Evolutionary conservation across 2,888 invertebrate species (phyloP).

Genomic region (Heliconius aoede): DNA sequence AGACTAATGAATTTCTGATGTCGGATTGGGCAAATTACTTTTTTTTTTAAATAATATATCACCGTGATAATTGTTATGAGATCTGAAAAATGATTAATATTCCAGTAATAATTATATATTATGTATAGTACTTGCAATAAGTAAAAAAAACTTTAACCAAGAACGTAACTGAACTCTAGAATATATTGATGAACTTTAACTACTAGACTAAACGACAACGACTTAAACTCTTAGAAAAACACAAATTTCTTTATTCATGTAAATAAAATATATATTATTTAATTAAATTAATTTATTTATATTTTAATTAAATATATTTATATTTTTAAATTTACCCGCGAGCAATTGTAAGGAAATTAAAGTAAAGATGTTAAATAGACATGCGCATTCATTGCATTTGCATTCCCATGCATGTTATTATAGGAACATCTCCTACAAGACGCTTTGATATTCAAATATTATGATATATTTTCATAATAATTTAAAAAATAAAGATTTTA

Average conservation of each 20-base stretch:
- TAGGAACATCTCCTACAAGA: not conserved
- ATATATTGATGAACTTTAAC: no score
- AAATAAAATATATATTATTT: no score
- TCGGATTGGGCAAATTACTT: conserved; percentile 37
- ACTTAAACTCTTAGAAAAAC: no score
- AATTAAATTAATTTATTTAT: no score
- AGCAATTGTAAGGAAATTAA: no score
- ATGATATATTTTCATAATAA: not conserved
- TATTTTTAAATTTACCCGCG: no score
- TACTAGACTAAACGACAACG: no score
- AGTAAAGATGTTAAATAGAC: not conserved
- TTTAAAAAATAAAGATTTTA: not conserved
- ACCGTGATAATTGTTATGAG: not conserved
- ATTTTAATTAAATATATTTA: no score
- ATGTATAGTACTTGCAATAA: not conserved
- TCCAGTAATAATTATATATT: not conserved
- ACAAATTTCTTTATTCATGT: no score
- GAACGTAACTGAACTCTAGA: no score
- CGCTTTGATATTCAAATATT: not conserved
- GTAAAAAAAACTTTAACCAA: no score
- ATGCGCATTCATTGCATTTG: not conserved
- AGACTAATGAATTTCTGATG: conserved; percentile 38
- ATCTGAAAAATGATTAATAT: not conserved
- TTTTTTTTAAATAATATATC: conserved; percentile 21
- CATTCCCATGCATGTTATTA: not conserved